These are phyloP conservation scores for Himalopsyche kuldschensis DNA, from an alignment of 2,888 invertebrate genomes.

Conservation along the genomic window DNA sequence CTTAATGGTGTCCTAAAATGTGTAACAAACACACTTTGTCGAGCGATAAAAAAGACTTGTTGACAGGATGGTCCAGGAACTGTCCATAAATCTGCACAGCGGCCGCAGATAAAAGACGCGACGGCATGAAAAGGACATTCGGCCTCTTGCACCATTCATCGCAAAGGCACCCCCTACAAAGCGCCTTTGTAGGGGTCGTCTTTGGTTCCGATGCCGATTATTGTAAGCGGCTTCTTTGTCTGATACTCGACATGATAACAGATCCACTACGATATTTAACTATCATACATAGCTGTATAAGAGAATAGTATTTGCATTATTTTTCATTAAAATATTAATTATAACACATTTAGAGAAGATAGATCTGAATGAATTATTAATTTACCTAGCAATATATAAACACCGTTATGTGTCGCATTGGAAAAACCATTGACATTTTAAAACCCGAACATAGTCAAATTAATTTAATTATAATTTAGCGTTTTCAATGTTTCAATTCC, in stretches of 20 bases:
- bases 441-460: too few relatives aligned
- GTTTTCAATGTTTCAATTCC: too few relatives aligned
- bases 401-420: too few relatives aligned
- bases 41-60: not conserved
- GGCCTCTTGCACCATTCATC: not conserved
- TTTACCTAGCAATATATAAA: too few relatives aligned
- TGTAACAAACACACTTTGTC: not conserved
- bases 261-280: too few relatives aligned
- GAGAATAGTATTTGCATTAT: too few relatives aligned
- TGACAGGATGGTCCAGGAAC: not conserved
- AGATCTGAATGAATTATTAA: too few relatives aligned
- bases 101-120: not conserved
- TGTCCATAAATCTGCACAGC: not conserved
- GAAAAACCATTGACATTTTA: too few relatives aligned
- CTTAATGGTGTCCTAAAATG: not conserved
- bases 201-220: not conserved
- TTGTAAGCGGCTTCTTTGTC: not conserved
- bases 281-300: too few relatives aligned
- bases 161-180: not conserved
- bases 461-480: too few relatives aligned
- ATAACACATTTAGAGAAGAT: too few relatives aligned
- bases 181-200: not conserved
- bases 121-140: not conserved
- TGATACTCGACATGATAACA: not conserved
- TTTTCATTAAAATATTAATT: too few relatives aligned